A percentile compares a stretch with the other conserved stretches of the same genome.
Conservation (phyloP, 2,113 vertebrate genomes). For the Anthoscopus minutus region DNA sequence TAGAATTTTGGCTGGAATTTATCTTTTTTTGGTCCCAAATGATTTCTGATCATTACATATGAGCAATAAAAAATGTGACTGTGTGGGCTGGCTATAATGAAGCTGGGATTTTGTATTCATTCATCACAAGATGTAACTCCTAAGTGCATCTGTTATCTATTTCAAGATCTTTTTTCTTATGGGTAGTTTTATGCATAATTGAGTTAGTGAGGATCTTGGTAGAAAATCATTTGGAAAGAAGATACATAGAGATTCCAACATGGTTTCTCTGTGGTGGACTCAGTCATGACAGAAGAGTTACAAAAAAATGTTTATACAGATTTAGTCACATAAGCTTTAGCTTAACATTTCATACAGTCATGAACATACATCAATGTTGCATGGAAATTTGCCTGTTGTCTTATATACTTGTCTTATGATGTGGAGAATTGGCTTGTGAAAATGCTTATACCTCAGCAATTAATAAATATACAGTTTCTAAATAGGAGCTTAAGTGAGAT, state of each 20-base stretch:
- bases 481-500: neutral
- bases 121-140: constrained; percentile 38
- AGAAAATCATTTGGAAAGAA: neutral
- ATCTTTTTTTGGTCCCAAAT: neutral
- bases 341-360: neutral
- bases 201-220: neutral
- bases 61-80: constrained; percentile 58
- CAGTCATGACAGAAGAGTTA: neutral
- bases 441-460: neutral
- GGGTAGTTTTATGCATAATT: neutral
- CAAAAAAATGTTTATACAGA: neutral
- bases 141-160: constrained; percentile 35
- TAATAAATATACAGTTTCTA: neutral
- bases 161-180: constrained; percentile 2
- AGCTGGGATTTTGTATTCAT: constrained; percentile 40
- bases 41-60: constrained; percentile 31
- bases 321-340: neutral
- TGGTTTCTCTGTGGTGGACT: neutral
- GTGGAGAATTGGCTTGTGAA: neutral
- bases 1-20: neutral
- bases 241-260: rapidly evolving
- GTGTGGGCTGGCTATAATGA: constrained; percentile 44
- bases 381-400: neutral
- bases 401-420: neutral
- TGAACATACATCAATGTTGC: neutral